phyloP scores from a whole-genome alignment of 2,888 invertebrate genomes.

The Pterostichus madidus region DNA sequence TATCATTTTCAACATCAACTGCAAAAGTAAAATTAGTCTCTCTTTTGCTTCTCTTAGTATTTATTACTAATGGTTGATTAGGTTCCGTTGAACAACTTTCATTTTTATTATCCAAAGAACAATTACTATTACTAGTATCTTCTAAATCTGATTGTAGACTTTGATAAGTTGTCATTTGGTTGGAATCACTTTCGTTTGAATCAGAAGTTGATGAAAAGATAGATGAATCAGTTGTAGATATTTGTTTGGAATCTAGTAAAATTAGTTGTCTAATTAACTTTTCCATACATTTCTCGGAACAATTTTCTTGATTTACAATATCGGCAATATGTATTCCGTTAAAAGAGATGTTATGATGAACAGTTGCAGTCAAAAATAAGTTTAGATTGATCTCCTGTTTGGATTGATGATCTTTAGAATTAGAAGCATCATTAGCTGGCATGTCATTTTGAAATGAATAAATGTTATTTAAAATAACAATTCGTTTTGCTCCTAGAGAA shows the following conservation, averaged over 20 bases:
- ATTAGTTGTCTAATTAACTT: slow-evolving; percentile 65
- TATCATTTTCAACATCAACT: background rate
- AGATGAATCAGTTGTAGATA: slow-evolving; percentile 21
- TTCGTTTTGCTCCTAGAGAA: background rate
- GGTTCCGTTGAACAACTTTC: slow-evolving; percentile 41
- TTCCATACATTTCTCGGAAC: slow-evolving; percentile 69
- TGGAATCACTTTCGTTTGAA: background rate
- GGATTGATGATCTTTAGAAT: slow-evolving; percentile 58
- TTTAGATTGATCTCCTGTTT: slow-evolving; percentile 73
- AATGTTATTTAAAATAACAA: slow-evolving; percentile 61
- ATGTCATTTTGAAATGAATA: slow-evolving; percentile 53
- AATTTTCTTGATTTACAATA: slow-evolving; percentile 69
- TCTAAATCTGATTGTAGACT: slow-evolving; percentile 14
- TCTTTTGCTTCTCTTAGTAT: slow-evolving; percentile 56
- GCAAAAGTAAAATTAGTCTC: background rate
- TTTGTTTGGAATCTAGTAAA: slow-evolving; percentile 6
- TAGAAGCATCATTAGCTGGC: slow-evolving; percentile 3
- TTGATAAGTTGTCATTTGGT: background rate
- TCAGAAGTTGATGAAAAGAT: background rate
- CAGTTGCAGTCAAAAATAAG: slow-evolving; percentile 76
- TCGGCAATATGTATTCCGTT: slow-evolving; percentile 70
- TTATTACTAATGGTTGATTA: slow-evolving; percentile 6
- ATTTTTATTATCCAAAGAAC: slow-evolving; percentile 31
- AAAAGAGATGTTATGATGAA: slow-evolving; percentile 77
- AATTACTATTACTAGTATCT: background rate